These are phyloP conservation scores for Lepilemur ruficaudatus DNA, from an alignment of 2,797 vertebrate species.

Conservation along the genomic window DNA sequence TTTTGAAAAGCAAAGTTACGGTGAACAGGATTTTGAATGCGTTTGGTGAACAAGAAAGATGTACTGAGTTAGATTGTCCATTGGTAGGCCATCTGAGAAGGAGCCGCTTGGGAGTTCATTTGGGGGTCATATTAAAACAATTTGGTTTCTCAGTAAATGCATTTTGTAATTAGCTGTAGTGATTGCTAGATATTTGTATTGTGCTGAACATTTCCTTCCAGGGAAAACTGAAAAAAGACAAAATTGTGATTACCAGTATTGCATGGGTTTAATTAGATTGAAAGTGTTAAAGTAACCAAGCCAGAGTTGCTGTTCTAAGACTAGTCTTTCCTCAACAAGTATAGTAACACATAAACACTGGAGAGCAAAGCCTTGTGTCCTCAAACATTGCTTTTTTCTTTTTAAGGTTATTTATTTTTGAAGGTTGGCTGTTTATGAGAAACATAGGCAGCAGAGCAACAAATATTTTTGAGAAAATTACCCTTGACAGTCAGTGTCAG, in stretches of 20 bases:
- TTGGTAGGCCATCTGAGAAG: neutral
- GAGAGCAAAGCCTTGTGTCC: neutral
- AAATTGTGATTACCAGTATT: neutral
- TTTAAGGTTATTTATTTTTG: neutral
- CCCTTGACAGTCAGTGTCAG: constrained; percentile 17
- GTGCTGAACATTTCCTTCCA: constrained; percentile 45
- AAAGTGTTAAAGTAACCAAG: neutral
- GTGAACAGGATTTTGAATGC: neutral
- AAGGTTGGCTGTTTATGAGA: neutral
- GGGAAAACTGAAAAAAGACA: constrained; percentile 33
- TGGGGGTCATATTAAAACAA: constrained; percentile 36
- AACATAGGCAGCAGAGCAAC: constrained; percentile 11
- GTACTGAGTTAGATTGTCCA: neutral
- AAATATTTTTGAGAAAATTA: constrained; percentile 42
- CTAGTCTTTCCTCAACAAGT: neutral
- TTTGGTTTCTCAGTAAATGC: constrained; percentile 43
- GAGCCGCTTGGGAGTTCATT: neutral
- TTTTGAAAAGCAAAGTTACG: neutral
- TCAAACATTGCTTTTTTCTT: neutral
- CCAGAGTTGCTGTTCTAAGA: neutral
- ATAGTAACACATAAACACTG: neutral
- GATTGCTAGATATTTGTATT: constrained; percentile 24
- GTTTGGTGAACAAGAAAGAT: neutral
- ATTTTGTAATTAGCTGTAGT: constrained; percentile 14
- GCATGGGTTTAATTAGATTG: constrained; percentile 18